phyloP scores from a whole-genome alignment of 37 sponge, comb jelly and placozoan genomes.

The Halisarca cf. caerulea region DNA sequence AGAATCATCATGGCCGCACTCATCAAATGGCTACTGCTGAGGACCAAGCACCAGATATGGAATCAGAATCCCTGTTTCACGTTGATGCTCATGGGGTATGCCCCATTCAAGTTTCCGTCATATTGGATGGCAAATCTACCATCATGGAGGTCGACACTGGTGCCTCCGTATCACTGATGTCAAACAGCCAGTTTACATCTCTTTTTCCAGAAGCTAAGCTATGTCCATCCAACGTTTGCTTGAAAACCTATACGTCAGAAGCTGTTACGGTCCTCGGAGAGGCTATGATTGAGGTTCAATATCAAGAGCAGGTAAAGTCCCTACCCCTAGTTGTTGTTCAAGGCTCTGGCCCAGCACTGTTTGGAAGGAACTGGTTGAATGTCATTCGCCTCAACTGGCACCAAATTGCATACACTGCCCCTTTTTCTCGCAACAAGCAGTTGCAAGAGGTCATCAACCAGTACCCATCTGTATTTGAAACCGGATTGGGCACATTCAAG shows the following conservation, averaged over 20 bases:
- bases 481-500: neutral
- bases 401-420: neutral
- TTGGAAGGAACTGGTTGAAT: constrained; percentile 19
- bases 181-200: neutral
- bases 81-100: neutral
- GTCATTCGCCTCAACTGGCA: neutral
- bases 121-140: neutral
- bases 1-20: neutral
- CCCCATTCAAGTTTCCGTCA: neutral
- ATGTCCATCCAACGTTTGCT: neutral
- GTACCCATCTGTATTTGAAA: neutral
- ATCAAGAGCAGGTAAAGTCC: neutral
- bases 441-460: neutral
- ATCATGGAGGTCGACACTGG: constrained; percentile 38
- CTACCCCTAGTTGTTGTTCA: constrained; percentile 6
- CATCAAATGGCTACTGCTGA: neutral
- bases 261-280: neutral
- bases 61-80: neutral
- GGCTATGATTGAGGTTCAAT: neutral
- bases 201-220: neutral
- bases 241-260: constrained; percentile 21
- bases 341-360: constrained; percentile 13
- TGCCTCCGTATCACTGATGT: constrained; percentile 22
- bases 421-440: neutral
- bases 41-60: neutral